Evolutionary conservation across 2,888 invertebrate species (phyloP), one percentile per base, ranked within the genome.

Genomic region (Hyposoter dolosus): DNA sequence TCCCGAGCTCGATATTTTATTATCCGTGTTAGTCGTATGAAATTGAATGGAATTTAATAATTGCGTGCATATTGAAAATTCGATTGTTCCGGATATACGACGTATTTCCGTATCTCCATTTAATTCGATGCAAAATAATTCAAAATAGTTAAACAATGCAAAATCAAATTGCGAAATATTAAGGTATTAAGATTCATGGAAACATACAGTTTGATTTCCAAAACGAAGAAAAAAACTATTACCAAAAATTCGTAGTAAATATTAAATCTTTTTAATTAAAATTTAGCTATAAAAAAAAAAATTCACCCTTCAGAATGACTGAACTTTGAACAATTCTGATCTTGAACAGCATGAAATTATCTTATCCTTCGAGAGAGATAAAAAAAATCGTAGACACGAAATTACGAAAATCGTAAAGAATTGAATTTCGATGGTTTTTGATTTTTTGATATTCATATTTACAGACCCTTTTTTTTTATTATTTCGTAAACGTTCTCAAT

Each of bases 21-120:
- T 15, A 28, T 60, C 28, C 12, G 15, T 60, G 15, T 6, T 60
- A 15, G 12, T 60, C 60, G 28, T 23, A 28, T 28, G 60, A 60
- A 60, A 60, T 60, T 60, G 28, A 60, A 60, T 15, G 28, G 28
- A 28, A 60, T 28, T 60, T 1, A 60, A 60, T 60, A 60, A 60
- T 28, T 60, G 5, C 2, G 23, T 28, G 60, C 5, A 28, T 28
- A 28, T 60, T 28, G 28, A 10, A 15, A 60, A 28, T 60, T 60
- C 15, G 6, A 15, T 5, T 15, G 28, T 6, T 60, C 4, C 5
- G 28, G 28, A 28, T 28, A 60, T 15, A 15, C 10, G 3, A 12
- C 23, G 19, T 56, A 56, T 60, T 60, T 28, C 15, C 19, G 12
- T 15, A 28, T 0, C 4, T 23, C 3, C 19, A 23, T 23, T 53